Evolutionary conservation across 2,888 invertebrate species (phyloP).

Genomic region (Pyrocoelia pectoralis): DNA sequence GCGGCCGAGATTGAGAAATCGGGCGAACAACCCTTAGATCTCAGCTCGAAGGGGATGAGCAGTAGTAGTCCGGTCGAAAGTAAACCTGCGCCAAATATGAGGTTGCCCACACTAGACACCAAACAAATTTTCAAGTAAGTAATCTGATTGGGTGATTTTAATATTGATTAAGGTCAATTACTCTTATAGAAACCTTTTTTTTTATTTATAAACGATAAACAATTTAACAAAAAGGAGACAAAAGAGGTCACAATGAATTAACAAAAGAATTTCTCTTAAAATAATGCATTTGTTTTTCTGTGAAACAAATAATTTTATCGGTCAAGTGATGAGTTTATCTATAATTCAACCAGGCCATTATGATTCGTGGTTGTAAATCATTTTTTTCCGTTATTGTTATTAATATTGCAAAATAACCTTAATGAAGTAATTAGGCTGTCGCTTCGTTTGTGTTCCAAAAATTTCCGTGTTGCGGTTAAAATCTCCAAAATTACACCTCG

Average conservation of each 20-base stretch:
- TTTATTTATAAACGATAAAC: not conserved
- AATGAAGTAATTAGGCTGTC: constrained; percentile 1
- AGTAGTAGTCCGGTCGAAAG: constrained; percentile 48
- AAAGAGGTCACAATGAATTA: constrained; percentile 56
- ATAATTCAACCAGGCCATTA: constrained; percentile 35
- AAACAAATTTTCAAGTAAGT: constrained; percentile 79
- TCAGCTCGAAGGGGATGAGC: constrained; percentile 81
- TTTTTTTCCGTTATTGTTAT: no score
- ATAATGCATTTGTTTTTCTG: constrained; percentile 41
- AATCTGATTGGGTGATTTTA: no score
- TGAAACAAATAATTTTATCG: constrained; percentile 57
- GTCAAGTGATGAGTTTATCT: constrained; percentile 50
- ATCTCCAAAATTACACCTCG: not conserved
- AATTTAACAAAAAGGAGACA: constrained; percentile 43
- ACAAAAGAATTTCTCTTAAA: constrained; percentile 30
- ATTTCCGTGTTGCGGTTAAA: constrained; percentile 14
- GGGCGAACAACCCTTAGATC: constrained; percentile 83
- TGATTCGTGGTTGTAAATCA: constrained; percentile 38
- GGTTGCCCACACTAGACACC: constrained; percentile 60
- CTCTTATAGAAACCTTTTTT: not conserved
- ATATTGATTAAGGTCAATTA: not conserved
- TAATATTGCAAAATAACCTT: constrained; percentile 18
- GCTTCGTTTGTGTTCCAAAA: not conserved
- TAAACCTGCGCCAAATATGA: constrained; percentile 53
- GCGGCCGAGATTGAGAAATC: constrained; percentile 29